Evolutionary conservation across 2,113 vertebrate genomes (phyloP).

Genomic region (Edolisoma coerulescens): DNA sequence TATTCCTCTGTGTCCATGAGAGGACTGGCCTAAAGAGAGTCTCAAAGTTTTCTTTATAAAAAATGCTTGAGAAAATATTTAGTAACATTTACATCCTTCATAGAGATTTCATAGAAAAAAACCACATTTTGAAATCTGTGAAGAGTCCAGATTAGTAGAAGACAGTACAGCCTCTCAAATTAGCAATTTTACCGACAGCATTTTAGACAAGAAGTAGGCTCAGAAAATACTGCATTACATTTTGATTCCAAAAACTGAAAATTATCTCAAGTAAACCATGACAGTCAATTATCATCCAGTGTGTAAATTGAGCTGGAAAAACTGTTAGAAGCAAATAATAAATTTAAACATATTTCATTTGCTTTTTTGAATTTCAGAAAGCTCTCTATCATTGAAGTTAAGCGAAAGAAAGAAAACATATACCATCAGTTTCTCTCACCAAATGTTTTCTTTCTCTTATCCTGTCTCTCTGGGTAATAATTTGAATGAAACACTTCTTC

Average conservation of each 20-base stretch:
- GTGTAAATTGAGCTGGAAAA: not conserved
- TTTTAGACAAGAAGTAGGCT: not conserved
- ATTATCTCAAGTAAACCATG: not conserved
- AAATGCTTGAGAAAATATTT: not conserved
- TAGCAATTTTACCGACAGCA: not conserved
- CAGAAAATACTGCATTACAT: not conserved
- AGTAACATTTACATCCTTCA: not conserved
- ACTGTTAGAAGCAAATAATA: not conserved
- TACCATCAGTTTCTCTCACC: not conserved
- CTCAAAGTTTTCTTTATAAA: not conserved
- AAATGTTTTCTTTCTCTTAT: not conserved
- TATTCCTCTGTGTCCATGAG: not conserved
- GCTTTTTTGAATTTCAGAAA: not conserved
- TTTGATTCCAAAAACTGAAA: not conserved
- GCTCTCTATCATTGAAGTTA: not conserved
- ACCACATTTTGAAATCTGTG: not conserved
- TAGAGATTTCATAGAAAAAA: not conserved
- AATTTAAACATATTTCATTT: not conserved
- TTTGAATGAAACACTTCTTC: not conserved
- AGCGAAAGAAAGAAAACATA: rapidly evolving
- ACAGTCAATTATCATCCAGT: rapidly evolving
- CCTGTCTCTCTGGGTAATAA: not conserved
- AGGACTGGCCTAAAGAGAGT: not conserved
- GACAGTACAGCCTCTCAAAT: not conserved
- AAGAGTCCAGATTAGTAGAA: not conserved